A percentile compares a stretch with the other conserved stretches of the same genome.
Evolutionary conservation across 1,140 invertebrate species (phyloP).

Genomic region (Drosophila ananassae): DNA sequence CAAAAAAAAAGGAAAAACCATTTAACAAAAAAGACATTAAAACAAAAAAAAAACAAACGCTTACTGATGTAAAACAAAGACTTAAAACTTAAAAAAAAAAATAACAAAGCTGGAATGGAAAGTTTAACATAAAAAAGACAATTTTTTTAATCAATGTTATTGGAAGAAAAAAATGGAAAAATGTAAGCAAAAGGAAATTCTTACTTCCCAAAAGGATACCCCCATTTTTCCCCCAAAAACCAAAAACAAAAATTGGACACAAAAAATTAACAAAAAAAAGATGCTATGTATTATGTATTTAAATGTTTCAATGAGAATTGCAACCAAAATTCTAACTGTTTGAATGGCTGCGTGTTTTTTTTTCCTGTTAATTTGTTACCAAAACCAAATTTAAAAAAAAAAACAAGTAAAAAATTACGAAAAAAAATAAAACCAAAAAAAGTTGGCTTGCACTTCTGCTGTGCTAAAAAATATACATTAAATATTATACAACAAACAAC

Average conservation of each 20-base stretch:
- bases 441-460: slow-evolving; percentile 11
- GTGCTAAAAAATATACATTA: slow-evolving; percentile 1
- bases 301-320: slow-evolving; percentile 52
- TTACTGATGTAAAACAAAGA: slow-evolving; percentile 82
- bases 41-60: slow-evolving; percentile 60
- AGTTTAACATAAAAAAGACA: slow-evolving; percentile 22
- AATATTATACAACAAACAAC: not conserved
- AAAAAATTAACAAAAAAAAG: slow-evolving; percentile 22
- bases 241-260: not conserved
- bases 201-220: not conserved
- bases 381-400: not conserved
- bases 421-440: slow-evolving; percentile 8
- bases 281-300: slow-evolving; percentile 47
- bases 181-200: slow-evolving; percentile 20
- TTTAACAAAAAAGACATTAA: slow-evolving; percentile 16
- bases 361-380: slow-evolving; percentile 24
- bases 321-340: slow-evolving; percentile 58
- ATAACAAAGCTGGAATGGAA: slow-evolving; percentile 2
- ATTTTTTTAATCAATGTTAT: slow-evolving; percentile 49
- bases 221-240: not conserved
- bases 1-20: slow-evolving; percentile 12
- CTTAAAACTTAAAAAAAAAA: slow-evolving; percentile 55
- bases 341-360: slow-evolving; percentile 36
- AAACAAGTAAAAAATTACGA: not conserved
- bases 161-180: not conserved